These are phyloP conservation scores for Mesoclemmys tuberculata DNA, from an alignment of 2,113 vertebrate species.

Conservation along the genomic window DNA sequence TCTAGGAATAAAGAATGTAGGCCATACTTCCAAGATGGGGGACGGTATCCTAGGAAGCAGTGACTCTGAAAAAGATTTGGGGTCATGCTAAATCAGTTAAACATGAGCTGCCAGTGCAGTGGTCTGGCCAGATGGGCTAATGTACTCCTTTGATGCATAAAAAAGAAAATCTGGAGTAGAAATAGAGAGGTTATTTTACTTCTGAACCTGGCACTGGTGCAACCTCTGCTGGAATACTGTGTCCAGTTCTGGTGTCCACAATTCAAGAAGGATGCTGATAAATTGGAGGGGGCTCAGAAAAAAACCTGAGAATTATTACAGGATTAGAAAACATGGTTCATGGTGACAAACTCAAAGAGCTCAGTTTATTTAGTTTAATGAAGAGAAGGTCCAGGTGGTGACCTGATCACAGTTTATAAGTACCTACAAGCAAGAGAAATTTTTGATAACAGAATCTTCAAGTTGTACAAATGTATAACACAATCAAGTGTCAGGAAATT, in stretches of 20 bases:
- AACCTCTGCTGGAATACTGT: not conserved
- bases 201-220: not conserved
- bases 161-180: not conserved
- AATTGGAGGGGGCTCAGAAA: not conserved
- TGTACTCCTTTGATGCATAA: not conserved
- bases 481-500: not conserved
- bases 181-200: not conserved
- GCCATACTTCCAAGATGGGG: not conserved
- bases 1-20: not conserved
- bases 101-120: not conserved
- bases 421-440: not conserved
- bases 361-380: not conserved
- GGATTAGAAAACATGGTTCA: not conserved
- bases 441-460: not conserved
- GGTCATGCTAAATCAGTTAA: not conserved
- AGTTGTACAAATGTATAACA: not conserved
- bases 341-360: not conserved
- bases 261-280: not conserved
- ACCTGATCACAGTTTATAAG: not conserved
- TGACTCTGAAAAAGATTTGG: not conserved
- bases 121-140: not conserved
- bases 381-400: not conserved
- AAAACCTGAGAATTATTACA: not conserved
- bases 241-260: not conserved
- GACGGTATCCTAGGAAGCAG: not conserved